Conservation (phyloP, 2,797 vertebrate genomes). For the Malurus leucopterus region DNA sequence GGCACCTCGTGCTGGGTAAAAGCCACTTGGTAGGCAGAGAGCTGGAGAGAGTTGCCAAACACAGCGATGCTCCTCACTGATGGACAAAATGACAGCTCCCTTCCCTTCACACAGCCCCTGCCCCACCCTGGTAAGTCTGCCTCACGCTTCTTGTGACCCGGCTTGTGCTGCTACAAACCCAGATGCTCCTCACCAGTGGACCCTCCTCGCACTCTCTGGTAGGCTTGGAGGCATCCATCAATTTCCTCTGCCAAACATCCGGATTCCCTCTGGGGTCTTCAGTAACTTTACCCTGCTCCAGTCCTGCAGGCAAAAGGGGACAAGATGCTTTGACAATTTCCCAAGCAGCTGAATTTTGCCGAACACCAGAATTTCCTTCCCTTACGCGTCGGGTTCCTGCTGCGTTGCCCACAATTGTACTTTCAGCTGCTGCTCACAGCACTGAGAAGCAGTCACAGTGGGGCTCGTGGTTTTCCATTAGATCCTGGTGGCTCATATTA, state of each 20-base stretch:
- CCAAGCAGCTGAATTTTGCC: not conserved
- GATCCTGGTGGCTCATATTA: not conserved
- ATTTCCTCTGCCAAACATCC: not conserved
- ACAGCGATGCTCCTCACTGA: not conserved
- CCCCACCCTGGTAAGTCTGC: rapidly evolving
- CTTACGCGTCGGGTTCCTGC: not conserved
- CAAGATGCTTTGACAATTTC: not conserved
- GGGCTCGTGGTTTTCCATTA: not conserved
- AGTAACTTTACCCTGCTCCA: not conserved
- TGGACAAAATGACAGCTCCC: not conserved
- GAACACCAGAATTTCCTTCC: not conserved
- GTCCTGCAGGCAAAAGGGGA: not conserved
- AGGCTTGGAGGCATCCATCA: not conserved
- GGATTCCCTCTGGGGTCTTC: not conserved
- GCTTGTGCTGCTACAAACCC: not conserved
- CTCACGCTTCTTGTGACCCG: not conserved
- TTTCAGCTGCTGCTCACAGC: not conserved
- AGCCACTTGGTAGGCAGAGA: not conserved
- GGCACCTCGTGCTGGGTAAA: not conserved
- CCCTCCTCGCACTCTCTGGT: not conserved
- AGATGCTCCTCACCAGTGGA: rapidly evolving
- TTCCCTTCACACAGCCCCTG: rapidly evolving
- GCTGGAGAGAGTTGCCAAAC: not conserved
- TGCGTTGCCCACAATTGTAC: not conserved
- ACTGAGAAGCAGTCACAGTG: not conserved